Evolutionary conservation across 1,140 invertebrate genomes (phyloP), one percentile per base, ranked within the genome.

Genomic region (Nephila pilipes): DNA sequence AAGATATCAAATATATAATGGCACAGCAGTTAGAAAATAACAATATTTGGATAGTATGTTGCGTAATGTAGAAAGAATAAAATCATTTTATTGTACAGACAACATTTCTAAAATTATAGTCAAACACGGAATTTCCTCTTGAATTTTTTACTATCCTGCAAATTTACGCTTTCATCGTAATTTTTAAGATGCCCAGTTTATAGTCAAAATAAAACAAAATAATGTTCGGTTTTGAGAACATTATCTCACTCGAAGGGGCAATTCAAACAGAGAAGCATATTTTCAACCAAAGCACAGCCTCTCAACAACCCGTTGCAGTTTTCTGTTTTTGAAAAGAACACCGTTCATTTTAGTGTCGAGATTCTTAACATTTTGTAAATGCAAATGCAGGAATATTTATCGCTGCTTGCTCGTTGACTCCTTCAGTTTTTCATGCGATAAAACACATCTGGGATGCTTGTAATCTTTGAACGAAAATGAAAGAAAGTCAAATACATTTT

Each of bases 361-460:
- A 60, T 87, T 36, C 46, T 58, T 58, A 58, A 29, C 25, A 18
- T 58, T 87, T 36, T 87, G n/a, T 60, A 87, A 87, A 87, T 87
- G 54, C 57, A 60, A 87, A 87, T 87, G 29, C 5, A 54, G 22
- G 80, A 83, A 55, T 46, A 83, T 83, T 83, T 83, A 54, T 36
- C 32, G 57, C 83, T n/a, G 18, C 32, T 29, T 29, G 18, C 46
- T 32, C 46, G 32, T 60, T 60, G 57, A 58, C 32, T 87, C 32
- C 54, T 57, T 58, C 83, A 36, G 54, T 87, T 87, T 60, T 57
- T 60, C 54, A 36, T 46, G 57, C 83, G 29, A 87, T 87, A 87
- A 87, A 87, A 87, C 83, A 87, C 83, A 87, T 81, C 38, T 81
- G 80, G 80, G 29, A 36, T n/a, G 80, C 20, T 1, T 1, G 80